phyloP scores from a whole-genome alignment of 1,140 invertebrate genomes.

The Anastrepha obliqua region DNA sequence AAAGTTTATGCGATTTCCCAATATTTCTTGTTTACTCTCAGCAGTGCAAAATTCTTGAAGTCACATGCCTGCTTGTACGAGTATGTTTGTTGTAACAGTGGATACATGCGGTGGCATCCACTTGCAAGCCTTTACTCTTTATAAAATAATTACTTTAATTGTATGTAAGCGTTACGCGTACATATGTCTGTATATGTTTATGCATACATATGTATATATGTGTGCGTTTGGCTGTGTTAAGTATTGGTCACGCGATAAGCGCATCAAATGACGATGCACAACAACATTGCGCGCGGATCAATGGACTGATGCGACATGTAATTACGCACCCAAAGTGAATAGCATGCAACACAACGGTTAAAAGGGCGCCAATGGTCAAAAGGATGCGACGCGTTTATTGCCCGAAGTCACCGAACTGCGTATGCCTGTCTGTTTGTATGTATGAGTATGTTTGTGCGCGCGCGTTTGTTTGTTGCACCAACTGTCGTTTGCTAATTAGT shows the following conservation, averaged over 20 bases:
- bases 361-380: conserved; percentile 4
- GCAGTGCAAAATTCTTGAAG: neutral
- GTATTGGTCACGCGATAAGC: conserved; percentile 49
- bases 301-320: conserved; percentile 8
- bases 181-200: neutral
- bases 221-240: neutral
- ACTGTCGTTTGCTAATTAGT: conserved; percentile 37
- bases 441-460: neutral
- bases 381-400: conserved; percentile 17
- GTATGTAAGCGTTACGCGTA: neutral
- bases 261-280: conserved; percentile 35
- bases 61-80: neutral
- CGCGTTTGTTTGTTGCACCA: neutral
- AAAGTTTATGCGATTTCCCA: neutral
- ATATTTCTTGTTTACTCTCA: neutral
- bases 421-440: neutral
- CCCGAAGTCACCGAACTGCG: neutral
- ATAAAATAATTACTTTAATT: conserved; percentile 52
- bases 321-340: conserved; percentile 28
- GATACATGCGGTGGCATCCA: neutral
- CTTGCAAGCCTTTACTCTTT: conserved; percentile 29
- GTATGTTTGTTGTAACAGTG: neutral
- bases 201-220: neutral
- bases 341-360: conserved; percentile 1
- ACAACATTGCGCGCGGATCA: neutral